Base-by-base conservation (phyloP, 2,113 vertebrate genomes). In the Columba livia region DNA sequence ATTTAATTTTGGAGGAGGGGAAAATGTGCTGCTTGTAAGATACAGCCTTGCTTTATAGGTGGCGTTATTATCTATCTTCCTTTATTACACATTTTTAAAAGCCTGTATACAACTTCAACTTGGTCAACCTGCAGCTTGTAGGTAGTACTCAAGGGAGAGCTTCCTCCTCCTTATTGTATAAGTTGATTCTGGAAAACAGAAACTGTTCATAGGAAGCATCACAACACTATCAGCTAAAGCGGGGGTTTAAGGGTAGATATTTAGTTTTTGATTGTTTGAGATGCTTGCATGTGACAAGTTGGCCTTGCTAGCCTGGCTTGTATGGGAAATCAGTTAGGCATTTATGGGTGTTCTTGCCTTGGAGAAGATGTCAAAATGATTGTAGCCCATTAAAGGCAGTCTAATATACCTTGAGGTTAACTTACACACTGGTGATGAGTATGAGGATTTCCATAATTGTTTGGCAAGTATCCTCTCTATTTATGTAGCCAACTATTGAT, bases 381-480 rank as follows among this genome's bases (percentile, higher is more conserved):
- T 74, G 58, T 62, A 69, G 57, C 44, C 57, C 19, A 12, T 84
- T 94, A 67, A 64, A 60, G 73, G 69, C 53, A 77, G 66, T 61
- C 56, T 72, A 71, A 83, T 56, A 62, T 80, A 91, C 79, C 65
- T 85, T 75, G 64, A 87, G 67, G 71, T 88, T 87, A 90, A 90
- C 54, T 94, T 42, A 29, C 60, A 77, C 38, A 17, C 31, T 75
- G 78, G 34, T 89, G 90, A 91, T 82, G 82, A 81, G 50, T 32
- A 79, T 70, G 70, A 79, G 62, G 47, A 89, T 95, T 96, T 95
- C 73, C 86, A 72, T 84, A 96, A 93, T 79, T 95, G 47, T 92
- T 90, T 94, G 86, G 88, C 86, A 91, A 75, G 54, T 87, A 48
- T 80, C 36, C 61, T 71, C 61, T 70, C 54, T 93, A 58, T 92